Evolutionary conservation across 2,797 vertebrate genomes (phyloP), one percentile per base, ranked within the genome.

Genomic region (Helarctos malayanus): DNA sequence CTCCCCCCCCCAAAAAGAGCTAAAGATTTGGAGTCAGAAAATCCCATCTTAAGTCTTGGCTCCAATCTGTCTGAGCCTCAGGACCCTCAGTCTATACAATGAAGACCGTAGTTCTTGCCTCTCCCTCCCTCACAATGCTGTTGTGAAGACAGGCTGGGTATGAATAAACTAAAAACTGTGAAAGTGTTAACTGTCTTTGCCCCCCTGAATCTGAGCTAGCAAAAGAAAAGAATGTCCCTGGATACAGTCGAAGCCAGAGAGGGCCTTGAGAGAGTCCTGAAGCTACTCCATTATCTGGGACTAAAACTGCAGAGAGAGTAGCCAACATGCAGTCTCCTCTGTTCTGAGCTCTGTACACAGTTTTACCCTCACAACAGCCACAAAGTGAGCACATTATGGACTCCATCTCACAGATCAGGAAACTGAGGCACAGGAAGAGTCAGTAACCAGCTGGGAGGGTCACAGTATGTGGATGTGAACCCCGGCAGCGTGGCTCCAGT

Each of bases 131-230:
- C 49, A 63, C 9, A 13, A 49, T 76, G 45, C 41, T 57, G 59
- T 41, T 12, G 4, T 52, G 29, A 86, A 94, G 41, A 35, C 71
- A 38, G 63, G 88, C 41, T 90, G 61, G 32, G 29, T 45, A 75
- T 87, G 75, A 89, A 38, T 88, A 85, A 90, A 47, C 73, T 94
- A 57, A 84, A 91, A 92, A 49, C 29, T 75, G 21, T 86, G 38
- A 25, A 57, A 29, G 15, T 63, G 14, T 89, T 90, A 38, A 87
- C 32, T 79, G 2, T 57, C 21, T 16, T 13, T 91, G 56, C 32
- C 27, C 89, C 38, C 41, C 29, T 38, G 49, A 93, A 78, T 89
- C 73, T 59, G 75, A 89, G 68, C 71, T 71, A 35, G 35, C 63
- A 54, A 76, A 95, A 59, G 59, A 89, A 65, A 96, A 86, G 41